These are phyloP conservation scores for Conops quadrifasciatus DNA, from an alignment of 2,888 invertebrate species.

Conservation along the genomic window DNA sequence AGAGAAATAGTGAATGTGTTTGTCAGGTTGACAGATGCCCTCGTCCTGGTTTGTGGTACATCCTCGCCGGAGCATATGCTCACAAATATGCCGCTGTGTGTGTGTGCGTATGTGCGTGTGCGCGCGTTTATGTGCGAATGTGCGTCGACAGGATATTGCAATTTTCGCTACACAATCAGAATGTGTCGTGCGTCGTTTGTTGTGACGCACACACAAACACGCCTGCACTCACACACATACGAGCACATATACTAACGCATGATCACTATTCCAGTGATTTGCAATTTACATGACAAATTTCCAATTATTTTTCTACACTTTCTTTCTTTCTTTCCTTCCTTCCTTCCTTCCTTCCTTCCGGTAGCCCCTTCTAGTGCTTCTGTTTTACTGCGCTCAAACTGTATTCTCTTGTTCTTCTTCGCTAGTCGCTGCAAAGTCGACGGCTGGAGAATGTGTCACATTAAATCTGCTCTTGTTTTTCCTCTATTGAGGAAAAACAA, in stretches of 20 bases:
- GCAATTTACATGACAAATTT: conserved; percentile 38
- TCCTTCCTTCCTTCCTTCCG: background rate
- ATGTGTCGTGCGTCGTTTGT: conserved; percentile 27
- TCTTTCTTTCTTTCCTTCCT: background rate
- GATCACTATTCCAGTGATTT: conserved; percentile 31
- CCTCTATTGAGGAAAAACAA: no score
- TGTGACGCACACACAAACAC: background rate
- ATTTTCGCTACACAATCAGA: conserved; percentile 25
- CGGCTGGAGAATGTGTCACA: no score
- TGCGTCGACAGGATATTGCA: conserved; percentile 21
- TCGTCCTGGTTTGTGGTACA: background rate
- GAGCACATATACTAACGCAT: conserved; percentile 6
- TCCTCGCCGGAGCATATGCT: no score
- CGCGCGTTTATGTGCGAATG: background rate
- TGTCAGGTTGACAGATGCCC: background rate
- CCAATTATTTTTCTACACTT: conserved; percentile 18
- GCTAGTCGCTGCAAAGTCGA: no score
- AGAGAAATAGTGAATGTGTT: background rate
- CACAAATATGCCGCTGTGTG: no score
- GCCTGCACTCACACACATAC: background rate
- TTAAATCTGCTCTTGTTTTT: no score
- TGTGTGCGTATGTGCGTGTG: background rate
- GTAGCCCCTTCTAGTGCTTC: background rate
- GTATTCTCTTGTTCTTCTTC: no score
- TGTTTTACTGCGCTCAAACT: background rate